Evolutionary conservation across 2,113 vertebrate species (phyloP), one percentile per base, ranked within the genome.

Genomic region (Sakesphorus luctuosus): DNA sequence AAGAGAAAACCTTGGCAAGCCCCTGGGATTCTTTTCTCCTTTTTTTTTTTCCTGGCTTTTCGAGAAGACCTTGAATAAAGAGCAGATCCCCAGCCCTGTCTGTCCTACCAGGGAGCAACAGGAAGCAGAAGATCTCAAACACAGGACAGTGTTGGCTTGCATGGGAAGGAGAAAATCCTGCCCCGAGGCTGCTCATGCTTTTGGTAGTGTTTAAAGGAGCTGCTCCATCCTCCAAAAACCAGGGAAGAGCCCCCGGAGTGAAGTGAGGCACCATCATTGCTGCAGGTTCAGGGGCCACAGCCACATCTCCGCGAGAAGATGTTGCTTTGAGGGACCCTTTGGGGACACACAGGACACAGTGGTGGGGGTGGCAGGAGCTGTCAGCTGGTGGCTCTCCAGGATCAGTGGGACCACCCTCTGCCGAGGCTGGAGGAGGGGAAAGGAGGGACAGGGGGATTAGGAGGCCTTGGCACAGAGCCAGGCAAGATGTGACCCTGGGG

Each of bases 1-100:
- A 4, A 93, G 53, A 62, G 68, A 80, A 90, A 92, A 47, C 53
- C 63, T 88, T 93, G 83, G 82, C 95, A 92, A 76, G 40, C 15
- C 90, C 40, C 31, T 26, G 33, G 53, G n/a, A 76, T 31, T 71
- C 43, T 33, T 74, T 75, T 21, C 17, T 18, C 11, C 0, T 0
- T 38, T 24, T 71, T 43, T 43, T 28, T 71, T 43, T 44, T 49
- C 79, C 55, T 61, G 10, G 44, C 20, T 75, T 91, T 81, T 73
- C 1, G 6, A 88, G 90, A 63, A 85, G 49, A 25, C 18, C 20
- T 83, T 9, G 43, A 56, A 52, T 84, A 55, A 81, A 1, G 11
- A 77, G n/a, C 19, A 72, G 38, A 33, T 81, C 35, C 31, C n/a
- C 35, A 75, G 58, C 67, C 28, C 78, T 68, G 24, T 52, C 63